Evolutionary conservation across 64 coral and sea anemone genomes (phyloP).

Genomic region (Acropora tenuis): DNA sequence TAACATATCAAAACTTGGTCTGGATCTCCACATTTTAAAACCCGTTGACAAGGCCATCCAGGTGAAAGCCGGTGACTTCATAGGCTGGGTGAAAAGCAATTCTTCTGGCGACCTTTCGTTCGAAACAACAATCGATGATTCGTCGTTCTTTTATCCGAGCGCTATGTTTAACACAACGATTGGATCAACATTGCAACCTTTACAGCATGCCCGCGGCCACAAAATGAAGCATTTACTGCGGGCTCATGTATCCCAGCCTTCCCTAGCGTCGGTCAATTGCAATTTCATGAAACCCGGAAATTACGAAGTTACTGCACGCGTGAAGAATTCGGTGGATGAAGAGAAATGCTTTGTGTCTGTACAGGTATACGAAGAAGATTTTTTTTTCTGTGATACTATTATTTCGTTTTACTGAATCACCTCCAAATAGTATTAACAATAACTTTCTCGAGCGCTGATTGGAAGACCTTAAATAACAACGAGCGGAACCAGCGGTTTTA

Average conservation of each 20-base stretch:
- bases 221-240: slow-evolving; percentile 75
- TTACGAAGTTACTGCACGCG: slow-evolving; percentile 25
- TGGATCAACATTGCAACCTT: slow-evolving; percentile 16
- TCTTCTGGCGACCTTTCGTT: slow-evolving; percentile 74
- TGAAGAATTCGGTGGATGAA: background rate
- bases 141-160: slow-evolving; percentile 67
- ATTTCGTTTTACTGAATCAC: background rate
- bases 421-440: background rate
- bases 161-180: background rate
- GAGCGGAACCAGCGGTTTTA: no score
- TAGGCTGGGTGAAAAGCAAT: slow-evolving; percentile 63
- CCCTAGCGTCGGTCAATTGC: slow-evolving; percentile 23
- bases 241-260: slow-evolving; percentile 73
- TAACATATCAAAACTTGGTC: slow-evolving; percentile 52
- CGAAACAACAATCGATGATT: slow-evolving; percentile 37
- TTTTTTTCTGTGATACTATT: background rate
- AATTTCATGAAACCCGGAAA: slow-evolving; percentile 47
- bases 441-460: no score
- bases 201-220: background rate
- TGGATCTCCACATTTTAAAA: slow-evolving; percentile 44
- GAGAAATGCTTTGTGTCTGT: slow-evolving; percentile 33
- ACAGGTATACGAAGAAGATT: background rate
- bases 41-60: slow-evolving; percentile 43
- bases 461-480: no score
- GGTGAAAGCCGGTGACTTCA: slow-evolving; percentile 85